Base-by-base conservation (phyloP, 1,140 invertebrate genomes). In the Scaptomyza montana region DNA sequence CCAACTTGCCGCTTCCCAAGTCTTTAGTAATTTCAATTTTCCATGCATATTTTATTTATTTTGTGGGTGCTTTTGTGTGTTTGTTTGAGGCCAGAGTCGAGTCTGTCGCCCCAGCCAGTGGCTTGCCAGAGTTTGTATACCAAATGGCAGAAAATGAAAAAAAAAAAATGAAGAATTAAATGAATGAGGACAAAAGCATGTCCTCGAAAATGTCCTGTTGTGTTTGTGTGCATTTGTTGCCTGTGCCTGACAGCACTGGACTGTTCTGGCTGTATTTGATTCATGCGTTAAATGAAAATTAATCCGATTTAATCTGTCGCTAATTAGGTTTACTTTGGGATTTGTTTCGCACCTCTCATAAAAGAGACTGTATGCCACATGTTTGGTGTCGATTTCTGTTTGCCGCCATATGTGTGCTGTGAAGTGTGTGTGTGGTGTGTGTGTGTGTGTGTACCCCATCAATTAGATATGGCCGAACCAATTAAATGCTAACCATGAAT, bases 241-340 rank as follows among this genome's bases (percentile, higher is more conserved):
- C 66, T 82, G 82, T 69, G 63, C 57, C 62, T 85, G 77, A 62
- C 80, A 73, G 67, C 36, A 8, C 33, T 45, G 36, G 71, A 57
- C 84, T 80, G 70, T 75, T 75, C 66, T 76, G 79, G 69, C 84
- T 80, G 84, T 57, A 69, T 89, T 89, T 87, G 84, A 89, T 89
- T 87, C 84, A 87, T 89, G 84, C 69, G 79, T 89, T 89, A 89
- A 89, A 89, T 89, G 84, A 84, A 89, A 89, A 89, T 89, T 89
- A 89, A 89, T 89, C 84, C 85, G 80, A 89, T 89, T 89, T 89
- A 89, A 89, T 89, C 84, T 89, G 80, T 89, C 84, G 84, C 84
- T 89, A 89, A 89, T 89, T 89, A 89, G 85, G 85, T 89, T 89
- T 89, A 89, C 85, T 89, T 78, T 89, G 80, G 84, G 80, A 78